Conservation (phyloP, 2,797 vertebrate genomes). For the Hippopotamyrus pictus region DNA sequence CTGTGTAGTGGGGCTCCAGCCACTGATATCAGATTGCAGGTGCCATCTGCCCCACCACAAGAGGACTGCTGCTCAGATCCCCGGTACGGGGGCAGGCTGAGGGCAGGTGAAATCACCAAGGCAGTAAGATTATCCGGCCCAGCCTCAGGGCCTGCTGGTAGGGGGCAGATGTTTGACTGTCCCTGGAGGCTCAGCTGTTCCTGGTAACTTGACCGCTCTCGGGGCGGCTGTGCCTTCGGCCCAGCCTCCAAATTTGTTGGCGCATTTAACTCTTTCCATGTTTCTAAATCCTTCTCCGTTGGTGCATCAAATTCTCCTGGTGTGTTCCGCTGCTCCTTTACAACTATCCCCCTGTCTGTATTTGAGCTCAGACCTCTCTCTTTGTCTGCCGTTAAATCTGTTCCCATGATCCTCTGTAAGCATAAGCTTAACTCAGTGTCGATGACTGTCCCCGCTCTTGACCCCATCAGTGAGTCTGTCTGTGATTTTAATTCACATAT, state of each 20-base stretch:
- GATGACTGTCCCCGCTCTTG: neutral
- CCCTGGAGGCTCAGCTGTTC: slow-evolving; percentile 54
- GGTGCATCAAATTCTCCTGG: slow-evolving; percentile 3
- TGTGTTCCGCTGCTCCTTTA: slow-evolving; percentile 11
- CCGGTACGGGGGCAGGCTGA: slow-evolving; percentile 34
- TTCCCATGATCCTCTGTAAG: neutral
- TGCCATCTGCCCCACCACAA: slow-evolving; percentile 35
- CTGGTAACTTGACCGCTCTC: slow-evolving; percentile 41
- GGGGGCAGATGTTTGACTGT: slow-evolving; percentile 38
- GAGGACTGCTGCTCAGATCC: slow-evolving; percentile 43
- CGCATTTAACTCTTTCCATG: slow-evolving; percentile 15
- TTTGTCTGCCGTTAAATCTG: neutral
- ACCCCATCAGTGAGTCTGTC: neutral
- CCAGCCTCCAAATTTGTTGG: slow-evolving; percentile 17
- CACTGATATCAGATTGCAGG: slow-evolving; percentile 35
- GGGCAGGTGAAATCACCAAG: slow-evolving; percentile 43
- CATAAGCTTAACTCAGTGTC: neutral
- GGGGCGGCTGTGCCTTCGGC: slow-evolving; percentile 37
- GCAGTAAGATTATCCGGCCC: slow-evolving; percentile 55
- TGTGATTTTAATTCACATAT: neutral
- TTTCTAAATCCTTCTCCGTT: slow-evolving; percentile 11
- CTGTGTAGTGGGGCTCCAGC: slow-evolving; percentile 34
- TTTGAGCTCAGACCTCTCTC: neutral
- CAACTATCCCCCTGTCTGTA: neutral
- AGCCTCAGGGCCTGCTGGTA: slow-evolving; percentile 33